phyloP scores from a whole-genome alignment of 2,797 vertebrate genomes.

The Oophaga sylvatica region DNA sequence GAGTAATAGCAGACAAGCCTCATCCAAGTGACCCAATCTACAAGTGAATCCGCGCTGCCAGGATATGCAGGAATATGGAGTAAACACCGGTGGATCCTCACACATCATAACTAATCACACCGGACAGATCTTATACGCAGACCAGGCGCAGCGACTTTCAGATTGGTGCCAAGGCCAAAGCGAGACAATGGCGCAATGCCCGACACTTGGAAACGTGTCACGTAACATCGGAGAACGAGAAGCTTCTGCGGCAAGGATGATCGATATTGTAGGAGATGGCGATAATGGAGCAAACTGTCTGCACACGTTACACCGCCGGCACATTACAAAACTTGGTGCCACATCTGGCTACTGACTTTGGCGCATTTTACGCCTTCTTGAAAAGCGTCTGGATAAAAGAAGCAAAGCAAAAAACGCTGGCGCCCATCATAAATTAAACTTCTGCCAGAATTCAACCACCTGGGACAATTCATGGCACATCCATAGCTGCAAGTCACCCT shows the following conservation, averaged over 20 bases:
- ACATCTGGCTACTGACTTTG: too few species aligned
- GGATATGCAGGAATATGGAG: neutral
- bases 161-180: neutral
- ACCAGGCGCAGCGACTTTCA: neutral
- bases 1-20: neutral
- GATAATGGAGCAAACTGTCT: too few species aligned
- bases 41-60: neutral
- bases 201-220: neutral
- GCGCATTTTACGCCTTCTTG: too few species aligned
- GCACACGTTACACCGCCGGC: too few species aligned
- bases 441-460: too few species aligned
- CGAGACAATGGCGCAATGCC: neutral
- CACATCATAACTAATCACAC: neutral
- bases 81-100: neutral
- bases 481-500: too few species aligned
- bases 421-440: too few species aligned
- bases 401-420: too few species aligned
- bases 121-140: neutral
- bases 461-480: too few species aligned
- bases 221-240: neutral
- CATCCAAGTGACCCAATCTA: neutral
- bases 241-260: neutral
- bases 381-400: too few species aligned
- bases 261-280: too few species aligned
- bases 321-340: too few species aligned